phyloP scores from a whole-genome alignment of 2,113 vertebrate species.

The Campylomormyrus tamandua region DNA sequence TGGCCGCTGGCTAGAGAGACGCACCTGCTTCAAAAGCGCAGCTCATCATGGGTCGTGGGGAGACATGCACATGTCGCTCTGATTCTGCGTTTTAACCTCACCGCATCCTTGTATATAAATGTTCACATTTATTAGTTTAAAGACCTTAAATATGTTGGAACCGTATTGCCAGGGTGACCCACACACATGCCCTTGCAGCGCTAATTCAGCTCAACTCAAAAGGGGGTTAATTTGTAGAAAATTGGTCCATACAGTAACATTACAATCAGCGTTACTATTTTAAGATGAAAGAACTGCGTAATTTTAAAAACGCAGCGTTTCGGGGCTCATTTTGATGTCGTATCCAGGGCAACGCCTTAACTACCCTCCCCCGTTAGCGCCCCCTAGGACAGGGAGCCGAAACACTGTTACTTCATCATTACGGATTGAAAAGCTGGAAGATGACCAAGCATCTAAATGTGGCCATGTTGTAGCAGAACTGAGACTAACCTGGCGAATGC shows the following conservation, averaged over 20 bases:
- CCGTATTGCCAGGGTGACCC: neutral
- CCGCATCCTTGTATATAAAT: neutral
- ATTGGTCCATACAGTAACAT: neutral
- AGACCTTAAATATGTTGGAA: neutral
- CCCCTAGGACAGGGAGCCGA: slow-evolving; percentile 11
- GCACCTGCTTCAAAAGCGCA: neutral
- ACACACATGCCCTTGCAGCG: neutral
- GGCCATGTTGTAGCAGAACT: neutral
- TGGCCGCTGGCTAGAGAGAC: neutral
- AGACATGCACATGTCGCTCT: neutral
- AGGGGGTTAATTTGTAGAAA: neutral
- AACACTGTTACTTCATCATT: slow-evolving; percentile 49
- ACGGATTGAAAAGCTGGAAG: slow-evolving; percentile 26
- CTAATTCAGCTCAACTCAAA: neutral
- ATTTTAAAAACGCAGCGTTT: neutral
- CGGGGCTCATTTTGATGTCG: neutral
- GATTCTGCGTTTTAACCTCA: neutral
- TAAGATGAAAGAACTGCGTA: neutral
- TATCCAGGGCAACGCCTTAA: slow-evolving; percentile 52
- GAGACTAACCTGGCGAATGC: slow-evolving; percentile 61
- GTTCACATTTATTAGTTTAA: neutral
- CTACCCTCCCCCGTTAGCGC: slow-evolving; percentile 12
- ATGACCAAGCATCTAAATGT: neutral
- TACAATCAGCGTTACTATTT: neutral
- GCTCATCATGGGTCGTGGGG: neutral